Evolutionary conservation across 23 tunicate species (phyloP), one percentile per base, ranked within the genome.

Genomic region (Styela plicata): DNA sequence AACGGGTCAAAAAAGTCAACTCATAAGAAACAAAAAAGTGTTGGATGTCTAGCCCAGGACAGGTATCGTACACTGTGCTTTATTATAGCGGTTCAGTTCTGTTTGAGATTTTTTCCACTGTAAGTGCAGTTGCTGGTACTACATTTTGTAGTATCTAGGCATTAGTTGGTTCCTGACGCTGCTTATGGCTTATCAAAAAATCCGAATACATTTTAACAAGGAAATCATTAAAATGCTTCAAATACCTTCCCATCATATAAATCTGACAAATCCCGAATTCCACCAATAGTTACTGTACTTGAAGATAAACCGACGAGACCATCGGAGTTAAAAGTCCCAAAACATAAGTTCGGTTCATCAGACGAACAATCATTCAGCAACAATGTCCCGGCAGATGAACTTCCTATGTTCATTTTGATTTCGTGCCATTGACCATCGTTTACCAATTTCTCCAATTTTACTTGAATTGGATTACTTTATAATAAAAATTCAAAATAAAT

Each of bases 281-380:
- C 95, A 30, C 95, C 95, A 34, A 90, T 34, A 32, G 65, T 79
- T 2, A 90, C 24, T 37, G 64, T 23, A 29, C 69, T 33, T 20
- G 79, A 7, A 19, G 34, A 17, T 18, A 90, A 34, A 20, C 29
- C 37, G 34, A 32, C 32, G 17, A 3, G 7, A 16, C 7, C 17
- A 30, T 71, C 17, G 36, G 29, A 19, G 77, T 71, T 29, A 23
- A 76, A 24, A 5, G 64, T 24, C 21, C 63, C 81, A 0, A 57
- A 36, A 29, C 81, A 76, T 44, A 33, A 27, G n/a, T 36, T 76
- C 37, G 24, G 28, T 57, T 33, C 27, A 1, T 31, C 37, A 1
- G 81, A 23, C 7, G 81, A 24, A 53, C 81, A 76, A n/a, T 44
- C 33, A 24, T 76, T 65, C 64, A 76, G n/a, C n/a, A 52, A 25